phyloP scores from a whole-genome alignment of 2,113 vertebrate species.

The Marmota flaviventris region DNA sequence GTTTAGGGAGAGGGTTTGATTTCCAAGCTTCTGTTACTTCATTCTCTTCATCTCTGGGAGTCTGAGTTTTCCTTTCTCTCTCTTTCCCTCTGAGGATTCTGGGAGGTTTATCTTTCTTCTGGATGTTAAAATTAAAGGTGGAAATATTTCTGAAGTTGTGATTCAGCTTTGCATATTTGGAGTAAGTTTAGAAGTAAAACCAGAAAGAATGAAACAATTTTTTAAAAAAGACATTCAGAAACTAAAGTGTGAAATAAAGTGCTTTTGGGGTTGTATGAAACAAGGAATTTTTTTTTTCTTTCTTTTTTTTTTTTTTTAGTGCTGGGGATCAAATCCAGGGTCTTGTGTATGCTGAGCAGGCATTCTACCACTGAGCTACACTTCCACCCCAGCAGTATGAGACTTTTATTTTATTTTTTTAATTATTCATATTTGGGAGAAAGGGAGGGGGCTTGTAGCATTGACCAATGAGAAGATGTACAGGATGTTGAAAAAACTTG shows the following conservation, averaged over 20 bases:
- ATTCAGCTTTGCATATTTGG: constrained; percentile 7
- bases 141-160: background rate
- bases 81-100: background rate
- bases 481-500: background rate
- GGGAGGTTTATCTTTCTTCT: background rate
- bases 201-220: background rate
- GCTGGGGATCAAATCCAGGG: too few species aligned
- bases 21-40: background rate
- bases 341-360: too few species aligned
- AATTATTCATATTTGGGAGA: background rate
- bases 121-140: background rate
- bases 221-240: background rate
- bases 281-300: background rate
- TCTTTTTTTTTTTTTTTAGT: background rate
- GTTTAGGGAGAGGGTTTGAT: background rate
- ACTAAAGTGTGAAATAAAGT: background rate
- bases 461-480: background rate
- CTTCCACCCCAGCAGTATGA: too few species aligned
- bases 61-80: background rate
- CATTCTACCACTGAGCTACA: too few species aligned
- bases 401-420: background rate
- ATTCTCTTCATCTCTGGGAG: background rate
- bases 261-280: background rate
- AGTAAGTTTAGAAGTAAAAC: background rate
- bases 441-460: background rate